Conservation (phyloP, 2,113 vertebrate genomes). For the Oreochromis spilurus region DNA sequence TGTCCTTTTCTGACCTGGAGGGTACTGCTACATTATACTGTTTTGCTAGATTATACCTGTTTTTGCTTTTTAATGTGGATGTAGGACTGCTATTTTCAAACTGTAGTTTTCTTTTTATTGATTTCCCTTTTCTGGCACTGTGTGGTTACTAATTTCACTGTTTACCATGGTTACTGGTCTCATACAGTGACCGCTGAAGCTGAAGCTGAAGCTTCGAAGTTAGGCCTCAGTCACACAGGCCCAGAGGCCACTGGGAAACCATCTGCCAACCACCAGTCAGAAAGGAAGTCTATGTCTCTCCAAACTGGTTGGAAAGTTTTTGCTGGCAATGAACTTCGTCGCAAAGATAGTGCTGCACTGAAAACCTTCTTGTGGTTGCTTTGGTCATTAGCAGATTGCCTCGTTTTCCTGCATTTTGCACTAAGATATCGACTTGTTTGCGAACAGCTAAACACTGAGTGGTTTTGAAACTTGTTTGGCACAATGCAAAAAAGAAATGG, state of each 20-base stretch:
- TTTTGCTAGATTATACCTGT: not conserved
- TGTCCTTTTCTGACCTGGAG: not conserved
- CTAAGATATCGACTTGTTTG: not conserved
- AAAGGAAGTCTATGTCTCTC: not conserved
- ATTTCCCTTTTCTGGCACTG: not conserved
- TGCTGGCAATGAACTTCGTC: not conserved
- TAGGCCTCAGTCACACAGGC: not conserved
- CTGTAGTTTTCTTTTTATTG: not conserved
- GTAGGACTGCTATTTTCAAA: not conserved
- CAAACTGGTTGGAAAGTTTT: not conserved
- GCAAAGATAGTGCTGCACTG: not conserved
- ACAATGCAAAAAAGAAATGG: not conserved
- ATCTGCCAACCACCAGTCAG: not conserved
- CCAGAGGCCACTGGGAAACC: not conserved
- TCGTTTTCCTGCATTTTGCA: not conserved
- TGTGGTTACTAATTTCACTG: not conserved
- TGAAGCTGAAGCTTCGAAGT: not conserved
- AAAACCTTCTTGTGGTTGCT: not conserved
- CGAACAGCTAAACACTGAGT: not conserved
- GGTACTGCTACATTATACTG: not conserved
- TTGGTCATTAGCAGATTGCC: not conserved
- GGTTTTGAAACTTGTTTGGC: not conserved
- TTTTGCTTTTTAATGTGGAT: not conserved
- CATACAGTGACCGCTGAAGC: not conserved
- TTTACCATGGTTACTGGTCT: not conserved